Conservation (phyloP, 2,797 vertebrate species). For the Acrocephalus scirpaceus region DNA sequence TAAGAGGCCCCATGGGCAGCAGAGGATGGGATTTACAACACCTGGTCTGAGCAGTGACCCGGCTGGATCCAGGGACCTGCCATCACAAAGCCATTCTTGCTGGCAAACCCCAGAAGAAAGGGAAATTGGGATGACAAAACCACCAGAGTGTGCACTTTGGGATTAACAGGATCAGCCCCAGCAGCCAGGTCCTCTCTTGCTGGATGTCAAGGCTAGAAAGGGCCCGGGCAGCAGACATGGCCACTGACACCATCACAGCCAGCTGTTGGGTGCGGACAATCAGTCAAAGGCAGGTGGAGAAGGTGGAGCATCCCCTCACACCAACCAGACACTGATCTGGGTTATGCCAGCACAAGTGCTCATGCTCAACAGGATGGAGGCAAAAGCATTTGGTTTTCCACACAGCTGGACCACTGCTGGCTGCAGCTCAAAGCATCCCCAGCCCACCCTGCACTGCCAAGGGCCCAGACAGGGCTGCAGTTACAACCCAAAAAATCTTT, state of each 20-base stretch:
- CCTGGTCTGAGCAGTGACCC: background rate
- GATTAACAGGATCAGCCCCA: background rate
- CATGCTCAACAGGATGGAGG: rapidly evolving
- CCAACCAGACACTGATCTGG: background rate
- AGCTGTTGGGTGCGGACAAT: background rate
- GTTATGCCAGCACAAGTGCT: background rate
- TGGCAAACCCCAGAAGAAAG: background rate
- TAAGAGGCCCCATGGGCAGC: background rate
- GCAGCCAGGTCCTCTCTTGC: background rate
- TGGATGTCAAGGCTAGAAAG: background rate
- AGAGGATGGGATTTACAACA: background rate
- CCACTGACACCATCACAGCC: background rate
- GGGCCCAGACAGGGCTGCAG: background rate
- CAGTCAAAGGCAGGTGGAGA: background rate
- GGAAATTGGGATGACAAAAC: background rate
- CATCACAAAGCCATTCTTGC: background rate
- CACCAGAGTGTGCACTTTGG: background rate
- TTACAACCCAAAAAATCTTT: rapidly evolving
- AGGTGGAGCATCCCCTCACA: background rate
- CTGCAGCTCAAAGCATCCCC: background rate
- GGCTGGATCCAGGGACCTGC: background rate
- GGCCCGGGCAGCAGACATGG: background rate
- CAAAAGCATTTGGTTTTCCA: background rate
- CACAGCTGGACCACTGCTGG: rapidly evolving
- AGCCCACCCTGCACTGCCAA: background rate